phyloP scores from a whole-genome alignment of 2,797 vertebrate genomes.

The Cyprinella venusta region DNA sequence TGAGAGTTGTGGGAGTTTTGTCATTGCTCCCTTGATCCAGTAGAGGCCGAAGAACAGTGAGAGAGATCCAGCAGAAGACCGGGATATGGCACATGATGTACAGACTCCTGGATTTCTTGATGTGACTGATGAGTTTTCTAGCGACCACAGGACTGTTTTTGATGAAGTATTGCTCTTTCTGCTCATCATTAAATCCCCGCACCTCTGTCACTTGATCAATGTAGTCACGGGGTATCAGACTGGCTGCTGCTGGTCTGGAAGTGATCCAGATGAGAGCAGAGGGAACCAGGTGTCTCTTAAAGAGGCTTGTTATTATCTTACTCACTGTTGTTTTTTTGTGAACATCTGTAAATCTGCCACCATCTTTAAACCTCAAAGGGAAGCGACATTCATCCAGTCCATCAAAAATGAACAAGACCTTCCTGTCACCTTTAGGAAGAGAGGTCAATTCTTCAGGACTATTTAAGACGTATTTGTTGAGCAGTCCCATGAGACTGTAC shows the following conservation, averaged over 20 bases:
- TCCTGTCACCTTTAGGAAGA: background rate
- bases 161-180: background rate
- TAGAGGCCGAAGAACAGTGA: background rate
- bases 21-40: background rate
- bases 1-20: background rate
- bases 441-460: background rate
- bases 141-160: background rate
- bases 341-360: background rate
- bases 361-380: too few species aligned
- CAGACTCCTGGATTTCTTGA: background rate
- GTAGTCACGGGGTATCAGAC: background rate
- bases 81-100: background rate
- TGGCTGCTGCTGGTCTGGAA: background rate
- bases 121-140: fast-evolving
- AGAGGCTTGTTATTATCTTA: background rate
- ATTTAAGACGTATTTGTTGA: background rate
- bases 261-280: constrained; percentile 8
- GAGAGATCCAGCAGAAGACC: background rate
- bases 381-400: too few species aligned
- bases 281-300: background rate
- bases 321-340: background rate
- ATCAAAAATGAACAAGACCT: background rate
- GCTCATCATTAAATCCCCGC: background rate
- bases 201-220: background rate
- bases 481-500: background rate